Conservation (phyloP, 1,140 invertebrate genomes). For the Sminthurides bifidus region DNA sequence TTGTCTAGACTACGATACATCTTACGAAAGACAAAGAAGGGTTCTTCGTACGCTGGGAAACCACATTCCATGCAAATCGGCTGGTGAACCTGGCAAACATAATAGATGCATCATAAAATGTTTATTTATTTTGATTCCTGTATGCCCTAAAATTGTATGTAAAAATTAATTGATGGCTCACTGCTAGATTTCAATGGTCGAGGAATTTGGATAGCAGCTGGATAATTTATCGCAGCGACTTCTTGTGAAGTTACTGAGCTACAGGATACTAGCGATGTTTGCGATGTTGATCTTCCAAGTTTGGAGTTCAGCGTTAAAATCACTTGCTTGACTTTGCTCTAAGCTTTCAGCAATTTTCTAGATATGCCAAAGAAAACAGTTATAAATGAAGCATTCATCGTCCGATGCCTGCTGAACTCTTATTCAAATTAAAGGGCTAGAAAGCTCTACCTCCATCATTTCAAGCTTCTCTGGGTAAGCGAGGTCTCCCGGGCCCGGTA, state of each 20-base stretch:
- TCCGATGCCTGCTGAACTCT: too few species aligned
- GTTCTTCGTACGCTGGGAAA: slow-evolving; percentile 93
- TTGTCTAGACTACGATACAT: slow-evolving; percentile 89
- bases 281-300: slow-evolving; percentile 51
- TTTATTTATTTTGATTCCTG: neutral
- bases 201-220: slow-evolving; percentile 34
- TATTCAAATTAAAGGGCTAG: neutral
- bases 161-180: slow-evolving; percentile 7
- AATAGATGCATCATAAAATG: neutral
- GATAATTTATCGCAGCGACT: slow-evolving; percentile 46
- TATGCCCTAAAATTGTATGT: neutral
- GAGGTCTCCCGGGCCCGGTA: slow-evolving; percentile 84
- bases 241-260: slow-evolving; percentile 52
- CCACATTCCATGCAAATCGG: slow-evolving; percentile 99
- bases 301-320: slow-evolving; percentile 28
- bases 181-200: slow-evolving; percentile 30
- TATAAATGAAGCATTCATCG: too few species aligned
- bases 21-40: slow-evolving; percentile 83
- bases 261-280: slow-evolving; percentile 51
- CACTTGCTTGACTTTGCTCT: slow-evolving; percentile 6
- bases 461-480: slow-evolving; percentile 94
- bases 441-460: slow-evolving; percentile 72
- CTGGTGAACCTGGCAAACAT: slow-evolving; percentile 55
- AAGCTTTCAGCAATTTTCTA: slow-evolving; percentile 30
- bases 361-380: neutral